Conservation (phyloP, 2,888 invertebrate genomes). For the Mellilla xanthometata region DNA sequence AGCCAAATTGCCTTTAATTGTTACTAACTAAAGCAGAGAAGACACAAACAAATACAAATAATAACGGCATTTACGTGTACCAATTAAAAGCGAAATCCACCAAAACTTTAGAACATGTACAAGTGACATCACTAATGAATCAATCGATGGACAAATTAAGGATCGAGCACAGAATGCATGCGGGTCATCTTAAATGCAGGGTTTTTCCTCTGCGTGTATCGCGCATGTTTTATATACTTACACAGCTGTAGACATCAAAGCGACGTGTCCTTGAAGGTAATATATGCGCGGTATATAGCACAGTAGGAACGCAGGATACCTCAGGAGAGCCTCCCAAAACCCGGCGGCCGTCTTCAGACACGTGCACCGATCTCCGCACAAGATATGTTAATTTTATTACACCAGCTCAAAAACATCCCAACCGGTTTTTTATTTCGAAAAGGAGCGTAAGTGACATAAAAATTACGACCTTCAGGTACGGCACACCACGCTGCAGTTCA, state of each 20-base stretch:
- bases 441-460: constrained; percentile 70
- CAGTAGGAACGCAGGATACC: constrained; percentile 6
- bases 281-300: not conserved
- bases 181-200: constrained; percentile 15
- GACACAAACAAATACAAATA: too few relatives aligned
- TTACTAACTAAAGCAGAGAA: too few relatives aligned
- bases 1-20: too few relatives aligned
- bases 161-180: constrained; percentile 13
- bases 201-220: constrained; percentile 3
- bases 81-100: too few relatives aligned
- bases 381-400: constrained; percentile 79
- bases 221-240: too few relatives aligned
- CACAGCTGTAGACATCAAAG: not conserved
- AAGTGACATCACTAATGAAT: not conserved
- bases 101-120: too few relatives aligned
- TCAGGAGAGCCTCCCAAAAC: constrained; percentile 40
- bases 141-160: constrained; percentile 12
- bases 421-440: constrained; percentile 76
- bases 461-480: constrained; percentile 63
- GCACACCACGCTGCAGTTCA: constrained; percentile 41
- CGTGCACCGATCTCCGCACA: constrained; percentile 62
- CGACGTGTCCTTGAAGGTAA: not conserved
- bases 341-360: constrained; percentile 38
- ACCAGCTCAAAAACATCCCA: constrained; percentile 68
- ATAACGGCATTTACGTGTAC: too few relatives aligned